These are phyloP conservation scores for Deilephila porcellus DNA, from an alignment of 2,888 invertebrate genomes.

Conservation along the genomic window DNA sequence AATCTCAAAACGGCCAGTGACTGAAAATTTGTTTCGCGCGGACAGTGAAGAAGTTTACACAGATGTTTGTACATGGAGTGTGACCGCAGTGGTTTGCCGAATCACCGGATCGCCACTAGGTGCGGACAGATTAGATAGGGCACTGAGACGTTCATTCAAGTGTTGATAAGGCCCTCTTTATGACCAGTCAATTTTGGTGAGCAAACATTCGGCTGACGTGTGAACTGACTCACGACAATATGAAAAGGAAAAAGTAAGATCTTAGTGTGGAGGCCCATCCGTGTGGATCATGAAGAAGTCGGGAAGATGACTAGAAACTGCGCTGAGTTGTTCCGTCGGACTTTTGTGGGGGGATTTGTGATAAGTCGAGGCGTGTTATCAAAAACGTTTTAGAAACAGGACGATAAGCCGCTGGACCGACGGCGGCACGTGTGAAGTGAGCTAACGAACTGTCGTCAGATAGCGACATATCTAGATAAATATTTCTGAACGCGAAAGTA, in stretches of 20 bases:
- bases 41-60: conserved; percentile 71
- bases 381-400: conserved; percentile 68
- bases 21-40: conserved; percentile 53
- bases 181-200: conserved; percentile 72
- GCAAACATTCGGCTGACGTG: conserved; percentile 64
- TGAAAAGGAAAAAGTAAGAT: conserved; percentile 82
- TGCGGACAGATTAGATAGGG: conserved; percentile 78
- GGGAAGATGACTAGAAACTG: conserved; percentile 69
- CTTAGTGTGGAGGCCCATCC: conserved; percentile 41
- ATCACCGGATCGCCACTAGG: conserved; percentile 76
- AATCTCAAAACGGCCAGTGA: conserved; percentile 57
- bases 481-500: conserved; percentile 72
- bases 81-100: conserved; percentile 63
- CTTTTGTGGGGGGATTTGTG: conserved; percentile 68
- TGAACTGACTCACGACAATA: conserved; percentile 63
- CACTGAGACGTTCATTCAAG: conserved; percentile 76
- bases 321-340: conserved; percentile 71
- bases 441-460: conserved; percentile 69
- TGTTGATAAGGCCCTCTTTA: conserved; percentile 76
- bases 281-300: conserved; percentile 62
- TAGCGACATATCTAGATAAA: conserved; percentile 73
- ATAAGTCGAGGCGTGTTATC: conserved; percentile 71
- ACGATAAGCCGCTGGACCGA: conserved; percentile 79
- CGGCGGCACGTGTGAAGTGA: conserved; percentile 82
- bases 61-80: conserved; percentile 61